These are phyloP conservation scores for Sebastes itinus DNA, from an alignment of 2,797 vertebrate genomes.

Conservation along the genomic window DNA sequence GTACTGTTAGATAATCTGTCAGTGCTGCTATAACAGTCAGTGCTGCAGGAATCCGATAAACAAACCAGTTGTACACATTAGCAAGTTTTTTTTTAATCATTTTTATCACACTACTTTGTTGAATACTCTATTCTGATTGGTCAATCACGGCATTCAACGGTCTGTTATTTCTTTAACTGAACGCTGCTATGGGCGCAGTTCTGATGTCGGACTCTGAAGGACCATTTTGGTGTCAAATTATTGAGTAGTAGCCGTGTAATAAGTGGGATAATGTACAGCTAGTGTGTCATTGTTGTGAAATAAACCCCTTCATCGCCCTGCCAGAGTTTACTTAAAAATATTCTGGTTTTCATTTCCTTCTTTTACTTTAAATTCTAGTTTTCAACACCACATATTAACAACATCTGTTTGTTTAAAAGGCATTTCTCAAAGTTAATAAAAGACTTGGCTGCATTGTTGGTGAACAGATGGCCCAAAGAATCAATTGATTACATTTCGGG, in stretches of 20 bases:
- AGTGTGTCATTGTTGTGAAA: too few species aligned
- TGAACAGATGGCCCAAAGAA: not conserved
- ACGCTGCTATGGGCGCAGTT: fast-evolving
- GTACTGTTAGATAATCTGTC: slow-evolving; percentile 1
- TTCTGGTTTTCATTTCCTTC: not conserved
- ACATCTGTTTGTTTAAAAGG: not conserved
- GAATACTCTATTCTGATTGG: too few species aligned
- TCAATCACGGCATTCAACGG: too few species aligned
- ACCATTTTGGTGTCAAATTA: too few species aligned
- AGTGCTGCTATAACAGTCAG: not conserved
- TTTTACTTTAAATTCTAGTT: not conserved
- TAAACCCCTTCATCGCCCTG: too few species aligned
- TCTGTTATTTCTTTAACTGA: too few species aligned
- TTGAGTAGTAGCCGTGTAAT: too few species aligned
- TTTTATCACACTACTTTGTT: not conserved
- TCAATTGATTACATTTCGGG: not conserved
- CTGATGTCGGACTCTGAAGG: fast-evolving
- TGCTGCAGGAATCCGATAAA: not conserved
- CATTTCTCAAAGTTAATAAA: not conserved
- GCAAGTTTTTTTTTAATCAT: not conserved
- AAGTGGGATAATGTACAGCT: too few species aligned
- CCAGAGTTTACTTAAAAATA: too few species aligned
- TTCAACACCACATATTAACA: not conserved
- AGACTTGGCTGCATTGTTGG: not conserved
- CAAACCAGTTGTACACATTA: not conserved